A percentile compares a stretch with the other conserved stretches of the same genome.
These are phyloP conservation scores for Elymnias hypermnestra DNA, from an alignment of 1,140 invertebrate genomes.

Conservation along the genomic window DNA sequence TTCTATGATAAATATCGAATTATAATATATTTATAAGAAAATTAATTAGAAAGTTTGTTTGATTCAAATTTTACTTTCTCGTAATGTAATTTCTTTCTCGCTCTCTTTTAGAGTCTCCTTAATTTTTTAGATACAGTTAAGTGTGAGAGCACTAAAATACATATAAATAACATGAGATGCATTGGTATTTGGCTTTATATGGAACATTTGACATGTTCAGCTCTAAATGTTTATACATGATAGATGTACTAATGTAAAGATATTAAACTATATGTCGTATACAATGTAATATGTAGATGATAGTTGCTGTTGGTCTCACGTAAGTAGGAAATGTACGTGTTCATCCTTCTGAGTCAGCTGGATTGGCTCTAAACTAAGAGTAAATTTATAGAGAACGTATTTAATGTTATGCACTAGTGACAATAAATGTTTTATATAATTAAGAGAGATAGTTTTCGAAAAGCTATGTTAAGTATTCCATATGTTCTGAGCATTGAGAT, in stretches of 20 bases:
- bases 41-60: too few species aligned
- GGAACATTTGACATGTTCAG: constrained; percentile 64
- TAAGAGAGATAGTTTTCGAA: constrained; percentile 26
- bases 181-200: constrained; percentile 74
- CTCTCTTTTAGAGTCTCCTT: constrained; percentile 22
- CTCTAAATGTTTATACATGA: constrained; percentile 63
- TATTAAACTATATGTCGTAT: constrained; percentile 46
- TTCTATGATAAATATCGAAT: too few species aligned
- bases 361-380: constrained; percentile 34
- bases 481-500: neutral
- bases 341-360: constrained; percentile 44
- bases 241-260: constrained; percentile 27
- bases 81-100: too few species aligned
- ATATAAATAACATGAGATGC: constrained; percentile 71
- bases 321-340: constrained; percentile 56
- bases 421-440: constrained; percentile 56
- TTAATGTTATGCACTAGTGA: constrained; percentile 38
- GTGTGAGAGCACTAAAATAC: constrained; percentile 36
- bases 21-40: too few species aligned
- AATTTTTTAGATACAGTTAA: constrained; percentile 34
- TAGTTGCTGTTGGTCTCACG: constrained; percentile 43
- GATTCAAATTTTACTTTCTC: too few species aligned
- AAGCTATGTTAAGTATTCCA: constrained; percentile 10
- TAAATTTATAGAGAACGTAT: constrained; percentile 35
- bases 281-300: constrained; percentile 43